phyloP scores from a whole-genome alignment of 2,797 vertebrate species.

The Anolis apletophallus region DNA sequence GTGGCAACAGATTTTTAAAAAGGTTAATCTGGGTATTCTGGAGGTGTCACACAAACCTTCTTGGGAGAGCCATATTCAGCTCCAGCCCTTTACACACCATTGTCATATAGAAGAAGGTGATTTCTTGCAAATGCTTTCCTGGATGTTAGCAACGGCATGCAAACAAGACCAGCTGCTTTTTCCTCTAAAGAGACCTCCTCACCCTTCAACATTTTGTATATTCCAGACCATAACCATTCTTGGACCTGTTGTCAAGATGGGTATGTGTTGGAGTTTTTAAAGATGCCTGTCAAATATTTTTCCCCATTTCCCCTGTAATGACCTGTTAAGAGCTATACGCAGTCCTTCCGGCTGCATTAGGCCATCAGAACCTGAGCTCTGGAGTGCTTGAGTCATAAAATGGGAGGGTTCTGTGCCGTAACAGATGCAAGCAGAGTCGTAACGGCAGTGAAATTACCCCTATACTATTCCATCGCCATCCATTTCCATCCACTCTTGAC shows the following conservation, averaged over 20 bases:
- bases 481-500: constrained; percentile 63
- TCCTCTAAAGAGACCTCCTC: not conserved
- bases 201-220: not conserved
- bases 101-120: too few species aligned
- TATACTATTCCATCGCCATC: constrained; percentile 64
- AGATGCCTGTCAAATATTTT: constrained; percentile 64
- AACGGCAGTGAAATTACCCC: constrained; percentile 70
- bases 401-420: constrained; percentile 56
- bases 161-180: not conserved
- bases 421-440: constrained; percentile 64
- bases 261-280: constrained; percentile 18
- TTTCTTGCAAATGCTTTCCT: not conserved
- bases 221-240: not conserved
- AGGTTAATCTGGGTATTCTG: too few species aligned
- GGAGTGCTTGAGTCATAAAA: constrained; percentile 76
- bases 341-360: constrained; percentile 52
- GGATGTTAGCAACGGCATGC: not conserved
- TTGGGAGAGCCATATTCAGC: too few species aligned
- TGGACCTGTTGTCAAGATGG: not conserved
- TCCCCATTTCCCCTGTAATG: constrained; percentile 58
- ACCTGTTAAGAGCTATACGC: constrained; percentile 69
- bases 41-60: too few species aligned
- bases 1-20: too few species aligned
- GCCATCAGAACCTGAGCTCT: constrained; percentile 63
- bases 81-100: too few species aligned